Conservation (phyloP, 1,140 invertebrate genomes). For the Papilio aristodemus region DNA sequence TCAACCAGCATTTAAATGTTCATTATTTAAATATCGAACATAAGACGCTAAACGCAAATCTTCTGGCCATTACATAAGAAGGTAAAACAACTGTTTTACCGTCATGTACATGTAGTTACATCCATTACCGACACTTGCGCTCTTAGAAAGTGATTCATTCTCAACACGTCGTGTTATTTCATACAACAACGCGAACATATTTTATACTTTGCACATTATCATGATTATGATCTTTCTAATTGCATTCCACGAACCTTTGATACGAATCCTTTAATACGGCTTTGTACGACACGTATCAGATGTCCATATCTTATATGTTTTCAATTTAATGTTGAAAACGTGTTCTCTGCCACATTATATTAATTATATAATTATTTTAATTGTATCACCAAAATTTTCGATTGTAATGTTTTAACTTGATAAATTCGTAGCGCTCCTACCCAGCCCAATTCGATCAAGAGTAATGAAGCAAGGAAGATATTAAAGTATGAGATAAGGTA, state of each 20-base stretch:
- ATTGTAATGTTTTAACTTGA: too few species aligned
- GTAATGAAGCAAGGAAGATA: too few species aligned
- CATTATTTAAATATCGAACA: not conserved
- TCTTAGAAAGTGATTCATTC: slow-evolving; percentile 17
- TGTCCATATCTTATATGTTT: not conserved
- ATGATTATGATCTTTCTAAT: slow-evolving; percentile 1
- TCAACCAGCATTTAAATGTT: not conserved
- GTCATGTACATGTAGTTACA: not conserved
- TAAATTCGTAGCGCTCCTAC: too few species aligned
- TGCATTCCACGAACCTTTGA: not conserved
- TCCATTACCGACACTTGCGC: not conserved
- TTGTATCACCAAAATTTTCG: too few species aligned
- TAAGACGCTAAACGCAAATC: not conserved
- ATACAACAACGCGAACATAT: not conserved
- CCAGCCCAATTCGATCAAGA: too few species aligned
- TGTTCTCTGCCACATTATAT: not conserved
- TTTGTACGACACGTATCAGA: not conserved
- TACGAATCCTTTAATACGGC: not conserved
- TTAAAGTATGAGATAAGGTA: too few species aligned
- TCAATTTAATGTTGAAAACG: slow-evolving; percentile 4
- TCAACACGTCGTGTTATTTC: slow-evolving; percentile 16
- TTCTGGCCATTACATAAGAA: not conserved
- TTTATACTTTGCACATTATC: not conserved
- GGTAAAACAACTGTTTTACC: not conserved
- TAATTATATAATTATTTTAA: too few species aligned